Conservation (phyloP, 2,888 invertebrate species). For the Tetropium fuscum region DNA sequence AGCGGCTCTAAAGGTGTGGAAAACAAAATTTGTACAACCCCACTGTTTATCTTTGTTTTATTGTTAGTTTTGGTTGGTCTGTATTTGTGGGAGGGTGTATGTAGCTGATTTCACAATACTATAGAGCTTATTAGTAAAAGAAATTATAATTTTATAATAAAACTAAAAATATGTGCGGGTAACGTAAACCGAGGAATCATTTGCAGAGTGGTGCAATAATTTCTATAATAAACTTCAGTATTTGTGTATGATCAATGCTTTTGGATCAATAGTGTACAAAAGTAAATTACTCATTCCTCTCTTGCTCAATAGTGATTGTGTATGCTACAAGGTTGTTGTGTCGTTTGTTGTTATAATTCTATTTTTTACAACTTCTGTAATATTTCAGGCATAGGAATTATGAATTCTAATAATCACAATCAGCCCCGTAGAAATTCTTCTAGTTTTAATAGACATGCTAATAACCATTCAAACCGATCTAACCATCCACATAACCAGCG, state of each 20-base stretch:
- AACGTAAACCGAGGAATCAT: slow-evolving; percentile 19
- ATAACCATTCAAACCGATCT: slow-evolving; percentile 60
- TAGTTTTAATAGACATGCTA: slow-evolving; percentile 62
- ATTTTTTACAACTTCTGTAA: slow-evolving; percentile 37
- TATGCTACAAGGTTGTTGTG: slow-evolving; percentile 51
- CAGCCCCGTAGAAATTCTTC: slow-evolving; percentile 62
- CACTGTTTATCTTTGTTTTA: slow-evolving; percentile 33
- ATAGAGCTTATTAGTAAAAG: slow-evolving; percentile 45
- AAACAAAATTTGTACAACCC: neutral
- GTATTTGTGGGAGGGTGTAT: slow-evolving; percentile 49
- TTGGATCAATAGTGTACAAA: slow-evolving; percentile 63
- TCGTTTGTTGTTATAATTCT: slow-evolving; percentile 40
- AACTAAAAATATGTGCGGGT: slow-evolving; percentile 38
- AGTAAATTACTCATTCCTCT: slow-evolving; percentile 59
- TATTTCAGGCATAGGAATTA: slow-evolving; percentile 49
- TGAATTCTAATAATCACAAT: slow-evolving; percentile 65
- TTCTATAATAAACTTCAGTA: slow-evolving; percentile 22
- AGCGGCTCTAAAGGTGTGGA: neutral
- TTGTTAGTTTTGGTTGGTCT: slow-evolving; percentile 46
- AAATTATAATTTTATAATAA: slow-evolving; percentile 38
- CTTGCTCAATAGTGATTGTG: slow-evolving; percentile 59
- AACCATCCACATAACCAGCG: slow-evolving; percentile 61
- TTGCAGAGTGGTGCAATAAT: slow-evolving; percentile 18
- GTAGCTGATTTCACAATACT: slow-evolving; percentile 59
- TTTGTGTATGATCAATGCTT: slow-evolving; percentile 50